Percentiles rank a stretch among this genome's conserved stretches.
Evolutionary conservation across 2,888 invertebrate genomes (phyloP).

Genomic region (Coremacera marginata): DNA sequence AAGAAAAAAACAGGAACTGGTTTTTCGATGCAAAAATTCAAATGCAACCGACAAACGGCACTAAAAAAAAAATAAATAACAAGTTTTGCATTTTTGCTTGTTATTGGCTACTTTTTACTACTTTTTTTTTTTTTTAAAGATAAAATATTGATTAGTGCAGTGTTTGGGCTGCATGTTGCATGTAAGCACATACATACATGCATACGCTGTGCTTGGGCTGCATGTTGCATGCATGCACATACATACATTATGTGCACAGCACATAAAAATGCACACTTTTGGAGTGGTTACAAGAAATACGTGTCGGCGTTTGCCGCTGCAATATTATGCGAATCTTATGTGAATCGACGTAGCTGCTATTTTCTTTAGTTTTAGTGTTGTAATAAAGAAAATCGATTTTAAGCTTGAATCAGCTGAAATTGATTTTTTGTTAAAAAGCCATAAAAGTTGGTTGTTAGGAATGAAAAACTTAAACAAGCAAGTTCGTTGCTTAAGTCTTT

Average conservation of each 20-base stretch:
- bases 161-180: constrained; percentile 5
- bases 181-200: neutral
- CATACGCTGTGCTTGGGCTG: too few species aligned
- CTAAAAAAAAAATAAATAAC: constrained; percentile 16
- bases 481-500: constrained; percentile 16
- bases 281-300: neutral
- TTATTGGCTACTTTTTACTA: neutral
- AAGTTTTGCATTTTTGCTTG: constrained; percentile 24
- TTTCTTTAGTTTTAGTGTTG: neutral
- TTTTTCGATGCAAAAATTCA: constrained; percentile 26
- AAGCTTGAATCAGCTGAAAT: neutral
- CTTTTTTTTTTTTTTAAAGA: neutral
- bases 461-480: neutral
- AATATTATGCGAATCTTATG: neutral
- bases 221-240: constrained; percentile 5
- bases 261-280: neutral
- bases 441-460: neutral
- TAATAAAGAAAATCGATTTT: neutral
- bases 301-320: constrained; percentile 17
- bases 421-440: neutral
- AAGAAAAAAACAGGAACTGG: constrained; percentile 13
- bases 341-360: neutral
- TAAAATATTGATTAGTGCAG: constrained; percentile 32
- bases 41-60: constrained; percentile 30
- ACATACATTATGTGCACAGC: neutral